Evolutionary conservation across 2,113 vertebrate species (phyloP), one percentile per base, ranked within the genome.

Genomic region (Martes martes): DNA sequence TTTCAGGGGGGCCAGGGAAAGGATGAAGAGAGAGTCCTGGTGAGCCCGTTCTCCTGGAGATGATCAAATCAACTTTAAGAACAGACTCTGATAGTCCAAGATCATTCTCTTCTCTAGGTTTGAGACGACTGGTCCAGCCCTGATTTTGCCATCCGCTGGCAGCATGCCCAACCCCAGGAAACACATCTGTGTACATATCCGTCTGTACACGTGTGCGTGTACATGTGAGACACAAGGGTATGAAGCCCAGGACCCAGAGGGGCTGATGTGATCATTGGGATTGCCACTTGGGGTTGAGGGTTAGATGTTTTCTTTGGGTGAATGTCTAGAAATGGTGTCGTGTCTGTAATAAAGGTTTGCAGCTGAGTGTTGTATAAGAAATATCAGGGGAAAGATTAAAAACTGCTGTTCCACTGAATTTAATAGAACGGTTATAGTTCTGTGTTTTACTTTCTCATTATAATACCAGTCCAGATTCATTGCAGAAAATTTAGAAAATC

Each of bases 241-340:
- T 0, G 47, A 84, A 84, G 87, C 52, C 57, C 67, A 2, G 55
- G 55, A 7, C 92, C 28, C 90, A 59, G 69, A 45, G 45, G 80
- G 88, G 39, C 63, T 26, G 52, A 52, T 52, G 76, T 33, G 65
- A 42, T 45, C 87, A 71, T 33, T 57, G 42, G 61, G 52, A 65
- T 6, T 9, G 45, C 39, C 65, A 13, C 83, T n/a, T 36, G 21
- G 65, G 55, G n/a, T 63, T 42, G 39, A 84, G 65, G 36, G 52
- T 39, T 45, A 11, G 47, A 11, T 90, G 69, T 93, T 97, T 96
- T 92, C 69, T 88, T 97, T 78, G 95, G 52, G 47, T 1, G 16
- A 50, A 63, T 88, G 80, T 96, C 89, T 90, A n/a, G 91, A 87
- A 87, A 92, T 42, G 47, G 83, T 81, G 57, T 85, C 39, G 2